Evolutionary conservation across 2,888 invertebrate species (phyloP).

Genomic region (Frankliniella intonsa): DNA sequence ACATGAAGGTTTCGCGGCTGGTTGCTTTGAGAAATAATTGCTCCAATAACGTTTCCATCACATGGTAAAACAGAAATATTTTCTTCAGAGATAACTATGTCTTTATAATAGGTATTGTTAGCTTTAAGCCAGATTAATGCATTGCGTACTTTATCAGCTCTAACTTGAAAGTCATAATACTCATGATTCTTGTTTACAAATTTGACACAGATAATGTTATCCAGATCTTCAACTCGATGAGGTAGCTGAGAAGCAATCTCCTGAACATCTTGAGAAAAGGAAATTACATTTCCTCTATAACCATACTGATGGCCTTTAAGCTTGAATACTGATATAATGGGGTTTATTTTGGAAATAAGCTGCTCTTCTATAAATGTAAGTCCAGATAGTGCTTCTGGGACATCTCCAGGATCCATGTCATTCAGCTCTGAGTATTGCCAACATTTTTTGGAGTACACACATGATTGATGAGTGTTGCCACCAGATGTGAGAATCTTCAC

Average conservation of each 20-base stretch:
- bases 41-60: constrained; percentile 7
- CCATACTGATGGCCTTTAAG: constrained; percentile 33
- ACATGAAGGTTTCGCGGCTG: too few relatives aligned
- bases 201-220: not conserved
- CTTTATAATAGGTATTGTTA: constrained; percentile 30
- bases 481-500: not conserved
- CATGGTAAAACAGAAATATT: constrained; percentile 1
- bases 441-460: not conserved
- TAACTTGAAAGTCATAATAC: not conserved
- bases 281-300: constrained; percentile 32
- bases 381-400: constrained; percentile 21
- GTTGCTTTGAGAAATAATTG: too few relatives aligned
- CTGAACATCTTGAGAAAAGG: constrained; percentile 32
- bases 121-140: not conserved
- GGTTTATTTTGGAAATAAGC: constrained; percentile 32
- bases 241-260: constrained; percentile 29
- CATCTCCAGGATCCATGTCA: constrained; percentile 17
- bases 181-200: not conserved
- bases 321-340: constrained; percentile 31
- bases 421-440: not conserved
- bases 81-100: constrained; percentile 5
- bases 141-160: not conserved
- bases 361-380: constrained; percentile 31
- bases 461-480: not conserved
- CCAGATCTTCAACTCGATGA: not conserved